Conservation (phyloP, 2,113 vertebrate species). For the Lepus timidus region DNA sequence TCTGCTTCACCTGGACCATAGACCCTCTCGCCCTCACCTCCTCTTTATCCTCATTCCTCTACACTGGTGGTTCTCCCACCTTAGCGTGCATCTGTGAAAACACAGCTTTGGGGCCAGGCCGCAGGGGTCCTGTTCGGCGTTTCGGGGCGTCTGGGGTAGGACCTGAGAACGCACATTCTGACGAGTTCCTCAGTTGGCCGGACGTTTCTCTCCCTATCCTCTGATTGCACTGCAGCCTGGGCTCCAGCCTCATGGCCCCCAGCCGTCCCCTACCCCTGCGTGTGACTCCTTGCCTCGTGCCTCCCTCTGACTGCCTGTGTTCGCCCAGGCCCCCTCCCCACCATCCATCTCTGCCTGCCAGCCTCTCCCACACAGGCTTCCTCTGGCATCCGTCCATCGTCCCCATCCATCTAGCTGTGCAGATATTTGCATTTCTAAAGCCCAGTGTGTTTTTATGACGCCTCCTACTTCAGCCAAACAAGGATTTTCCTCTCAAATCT, state of each 20-base stretch:
- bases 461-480: conserved; percentile 73
- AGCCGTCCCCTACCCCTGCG: background rate
- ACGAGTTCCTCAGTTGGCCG: too few species aligned
- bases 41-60: background rate
- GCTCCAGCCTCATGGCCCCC: background rate
- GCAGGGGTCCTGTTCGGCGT: background rate
- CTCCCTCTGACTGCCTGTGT: conserved; percentile 49
- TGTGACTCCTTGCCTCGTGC: conserved; percentile 65
- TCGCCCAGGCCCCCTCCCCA: background rate
- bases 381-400: conserved; percentile 75
- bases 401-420: conserved; percentile 67
- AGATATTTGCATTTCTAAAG: conserved; percentile 83
- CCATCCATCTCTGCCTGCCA: conserved; percentile 77
- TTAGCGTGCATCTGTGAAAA: background rate
- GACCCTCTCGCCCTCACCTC: background rate
- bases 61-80: background rate
- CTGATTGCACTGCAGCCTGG: rapidly evolving
- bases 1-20: background rate
- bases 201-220: rapidly evolving
- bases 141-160: background rate
- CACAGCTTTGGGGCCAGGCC: background rate
- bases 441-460: conserved; percentile 76
- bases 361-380: conserved; percentile 69
- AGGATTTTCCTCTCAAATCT: conserved; percentile 74
- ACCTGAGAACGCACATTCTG: background rate